These are phyloP conservation scores for Leuctra nigra DNA, from an alignment of 2,888 invertebrate genomes.

Conservation along the genomic window DNA sequence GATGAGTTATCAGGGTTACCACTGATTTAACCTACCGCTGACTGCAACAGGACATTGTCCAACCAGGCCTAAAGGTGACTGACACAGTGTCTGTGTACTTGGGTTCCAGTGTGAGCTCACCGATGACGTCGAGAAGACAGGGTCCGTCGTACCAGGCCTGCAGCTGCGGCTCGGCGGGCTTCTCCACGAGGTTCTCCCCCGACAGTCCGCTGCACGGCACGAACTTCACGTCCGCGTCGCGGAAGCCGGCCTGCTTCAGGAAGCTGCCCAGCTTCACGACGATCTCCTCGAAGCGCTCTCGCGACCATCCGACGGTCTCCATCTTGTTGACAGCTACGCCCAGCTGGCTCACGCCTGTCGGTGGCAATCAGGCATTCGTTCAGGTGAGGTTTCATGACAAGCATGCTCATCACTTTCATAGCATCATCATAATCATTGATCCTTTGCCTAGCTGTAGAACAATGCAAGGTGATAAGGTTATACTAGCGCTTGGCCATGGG, in stretches of 20 bases:
- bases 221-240: conserved; percentile 77
- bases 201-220: conserved; percentile 96
- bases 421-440: too few relatives aligned
- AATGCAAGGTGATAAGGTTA: too few relatives aligned
- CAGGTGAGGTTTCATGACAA: neutral
- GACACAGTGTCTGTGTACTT: too few relatives aligned
- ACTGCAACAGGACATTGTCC: too few relatives aligned
- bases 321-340: conserved; percentile 96
- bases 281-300: conserved; percentile 87
- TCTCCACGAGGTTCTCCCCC: conserved; percentile 81
- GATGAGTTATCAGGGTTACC: too few relatives aligned
- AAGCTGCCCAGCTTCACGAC: conserved; percentile 71
- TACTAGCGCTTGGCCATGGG: too few relatives aligned
- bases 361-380: conserved; percentile 7
- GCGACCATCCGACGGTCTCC: conserved; percentile 91
- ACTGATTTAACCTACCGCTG: too few relatives aligned
- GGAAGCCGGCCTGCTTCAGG: conserved; percentile 86
- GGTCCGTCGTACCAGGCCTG: conserved; percentile 72
- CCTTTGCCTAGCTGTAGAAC: too few relatives aligned
- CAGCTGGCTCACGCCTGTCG: conserved; percentile 81
- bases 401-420: too few relatives aligned
- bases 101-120: too few relatives aligned
- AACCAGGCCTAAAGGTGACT: too few relatives aligned
- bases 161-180: conserved; percentile 56
- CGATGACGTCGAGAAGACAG: conserved; percentile 77